Evolutionary conservation across 2,797 vertebrate species (phyloP).

Genomic region (Liparis tanakae): DNA sequence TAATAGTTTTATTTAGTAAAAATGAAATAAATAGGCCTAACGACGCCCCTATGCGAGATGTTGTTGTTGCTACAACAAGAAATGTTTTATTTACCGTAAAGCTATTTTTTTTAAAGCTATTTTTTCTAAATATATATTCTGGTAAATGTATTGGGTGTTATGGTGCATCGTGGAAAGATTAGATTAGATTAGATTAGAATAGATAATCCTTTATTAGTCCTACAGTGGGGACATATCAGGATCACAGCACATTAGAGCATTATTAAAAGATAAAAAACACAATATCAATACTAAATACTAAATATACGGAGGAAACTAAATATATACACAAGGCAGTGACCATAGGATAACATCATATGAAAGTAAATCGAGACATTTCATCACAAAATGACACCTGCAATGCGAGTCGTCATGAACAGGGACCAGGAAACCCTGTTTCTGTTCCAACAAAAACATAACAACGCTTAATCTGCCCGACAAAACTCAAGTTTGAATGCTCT

Average conservation of each 20-base stretch:
- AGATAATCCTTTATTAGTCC: no score
- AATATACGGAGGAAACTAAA: no score
- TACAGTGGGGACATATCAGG: no score
- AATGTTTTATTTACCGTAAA: not conserved
- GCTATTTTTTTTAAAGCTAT: not conserved
- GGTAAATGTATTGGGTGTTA: not conserved
- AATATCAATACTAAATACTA: no score
- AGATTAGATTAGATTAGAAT: no score
- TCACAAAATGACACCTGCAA: not conserved
- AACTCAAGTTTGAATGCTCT: conserved; percentile 40
- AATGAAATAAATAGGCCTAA: no score
- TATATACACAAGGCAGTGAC: no score
- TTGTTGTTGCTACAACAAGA: not conserved
- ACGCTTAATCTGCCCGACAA: conserved; percentile 45
- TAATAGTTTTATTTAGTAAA: no score
- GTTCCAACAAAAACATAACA: not conserved
- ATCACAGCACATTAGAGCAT: no score
- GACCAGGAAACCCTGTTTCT: not conserved
- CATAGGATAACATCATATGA: no score
- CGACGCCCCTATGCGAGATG: not conserved
- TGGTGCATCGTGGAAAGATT: not conserved
- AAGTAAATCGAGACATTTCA: not conserved
- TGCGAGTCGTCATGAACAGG: conserved; percentile 13
- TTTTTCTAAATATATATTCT: not conserved
- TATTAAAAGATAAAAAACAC: no score